phyloP scores from a whole-genome alignment of 2,113 vertebrate genomes.

The Elephas maximus region DNA sequence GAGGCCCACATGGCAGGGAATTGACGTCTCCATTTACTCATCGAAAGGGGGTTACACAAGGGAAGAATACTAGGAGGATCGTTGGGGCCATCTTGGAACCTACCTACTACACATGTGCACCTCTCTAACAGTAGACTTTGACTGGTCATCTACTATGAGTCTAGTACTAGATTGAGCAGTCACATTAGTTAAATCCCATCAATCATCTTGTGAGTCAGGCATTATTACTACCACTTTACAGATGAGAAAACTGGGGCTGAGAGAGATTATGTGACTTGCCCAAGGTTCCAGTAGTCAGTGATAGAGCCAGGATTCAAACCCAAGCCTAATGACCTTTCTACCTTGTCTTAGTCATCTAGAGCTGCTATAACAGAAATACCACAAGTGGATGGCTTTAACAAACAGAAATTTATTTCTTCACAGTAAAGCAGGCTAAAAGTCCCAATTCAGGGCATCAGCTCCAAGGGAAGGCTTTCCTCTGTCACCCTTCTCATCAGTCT shows the following conservation, averaged over 20 bases:
- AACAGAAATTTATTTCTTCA: too few species aligned
- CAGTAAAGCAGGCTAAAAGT: too few species aligned
- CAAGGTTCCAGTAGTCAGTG: background rate
- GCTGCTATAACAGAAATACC: too few species aligned
- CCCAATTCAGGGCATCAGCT: too few species aligned
- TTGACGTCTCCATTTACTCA: background rate
- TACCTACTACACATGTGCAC: background rate
- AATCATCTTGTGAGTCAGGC: background rate
- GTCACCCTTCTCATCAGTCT: too few species aligned
- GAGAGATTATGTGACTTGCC: background rate
- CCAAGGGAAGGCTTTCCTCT: too few species aligned
- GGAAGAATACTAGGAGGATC: accelerated
- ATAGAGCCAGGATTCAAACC: background rate
- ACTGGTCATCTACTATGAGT: background rate
- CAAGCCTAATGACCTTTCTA: background rate
- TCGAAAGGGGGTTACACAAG: background rate
- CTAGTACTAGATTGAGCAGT: background rate
- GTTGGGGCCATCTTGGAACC: background rate
- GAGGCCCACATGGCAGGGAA: background rate
- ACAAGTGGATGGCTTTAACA: too few species aligned
- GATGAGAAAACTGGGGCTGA: background rate
- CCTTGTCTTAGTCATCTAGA: too few species aligned
- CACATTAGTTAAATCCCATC: background rate
- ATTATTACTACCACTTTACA: background rate
- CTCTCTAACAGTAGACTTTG: background rate